Base-by-base conservation (phyloP, 2,888 invertebrate species). In the Dasysyrphus albostriatus region DNA sequence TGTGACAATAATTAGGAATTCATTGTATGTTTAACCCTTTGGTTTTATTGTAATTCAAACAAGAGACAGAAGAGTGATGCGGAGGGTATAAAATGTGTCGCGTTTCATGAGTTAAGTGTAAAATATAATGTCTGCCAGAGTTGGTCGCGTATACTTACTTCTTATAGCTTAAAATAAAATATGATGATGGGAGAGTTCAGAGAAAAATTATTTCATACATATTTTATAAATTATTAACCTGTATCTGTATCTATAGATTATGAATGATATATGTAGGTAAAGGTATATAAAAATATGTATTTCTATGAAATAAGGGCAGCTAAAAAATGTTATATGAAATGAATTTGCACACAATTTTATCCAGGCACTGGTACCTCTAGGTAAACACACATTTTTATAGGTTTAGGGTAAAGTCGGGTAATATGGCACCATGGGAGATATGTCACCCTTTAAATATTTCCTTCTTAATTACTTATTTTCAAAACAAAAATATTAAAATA, bases 11-110 rank as follows among this genome's bases (percentile, higher is more conserved):
- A 70, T 82, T 76, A 76, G 39, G 51, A 49, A 81, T 84, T 65
- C 72, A 84, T 70, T 65, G 54, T 75, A 51, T 63, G 72, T 56
- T 76, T 72, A 76, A 72, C 58, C 81, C 58, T 72, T 58, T 51
- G 39, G 24, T 34, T 16, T 12, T 12, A 19, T 39, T 47, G 51
- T 29, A 58, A 4, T 54, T 54, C 9, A 37, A 67, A 16, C 4
- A 63, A 10, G 19, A 16, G 5, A 4, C 6, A 42, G 39, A 42
- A 34, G 14, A 16, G 9, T 12, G 42, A 2, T 5, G 10, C 4
- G 8, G 24, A 32, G 16, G 14, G 29, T 54, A 24, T 32, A 37
- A 12, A 54, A 32, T 54, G 29, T 39, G 39, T 39, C 34, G 16
- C 34, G 16, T 61, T 61, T 42, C 42, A 61, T 42, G 24, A 54